These are phyloP conservation scores for Panurus biarmicus DNA, from an alignment of 2,113 vertebrate species.

Conservation along the genomic window DNA sequence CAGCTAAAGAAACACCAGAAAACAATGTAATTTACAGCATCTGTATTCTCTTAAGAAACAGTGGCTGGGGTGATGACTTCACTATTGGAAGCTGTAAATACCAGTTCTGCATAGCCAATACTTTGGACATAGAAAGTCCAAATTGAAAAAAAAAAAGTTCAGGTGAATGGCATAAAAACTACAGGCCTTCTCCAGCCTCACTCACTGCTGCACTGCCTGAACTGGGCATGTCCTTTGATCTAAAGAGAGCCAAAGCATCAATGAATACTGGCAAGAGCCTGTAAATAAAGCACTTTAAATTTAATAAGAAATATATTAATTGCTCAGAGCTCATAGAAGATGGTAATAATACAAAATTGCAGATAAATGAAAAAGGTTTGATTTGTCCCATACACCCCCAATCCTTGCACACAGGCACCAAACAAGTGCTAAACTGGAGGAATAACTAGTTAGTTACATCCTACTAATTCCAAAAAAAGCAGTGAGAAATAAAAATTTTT, in stretches of 20 bases:
- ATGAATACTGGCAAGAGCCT: neutral
- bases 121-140: neutral
- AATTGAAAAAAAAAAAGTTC: neutral
- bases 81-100: neutral
- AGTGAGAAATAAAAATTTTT: neutral
- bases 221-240: neutral
- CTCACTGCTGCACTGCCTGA: neutral
- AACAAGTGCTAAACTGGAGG: neutral
- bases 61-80: neutral
- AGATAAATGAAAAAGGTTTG: neutral
- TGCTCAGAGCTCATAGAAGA: neutral
- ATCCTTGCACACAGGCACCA: neutral
- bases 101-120: neutral
- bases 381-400: neutral
- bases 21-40: neutral
- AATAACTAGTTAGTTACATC: neutral
- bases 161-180: neutral
- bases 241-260: neutral
- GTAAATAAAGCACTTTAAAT: neutral
- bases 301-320: neutral
- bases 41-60: neutral
- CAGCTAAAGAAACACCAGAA: neutral
- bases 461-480: neutral
- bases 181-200: neutral
- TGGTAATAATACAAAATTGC: neutral